Evolutionary conservation across 2,113 vertebrate species (phyloP), one percentile per base, ranked within the genome.

Genomic region (Silurus meridionalis): DNA sequence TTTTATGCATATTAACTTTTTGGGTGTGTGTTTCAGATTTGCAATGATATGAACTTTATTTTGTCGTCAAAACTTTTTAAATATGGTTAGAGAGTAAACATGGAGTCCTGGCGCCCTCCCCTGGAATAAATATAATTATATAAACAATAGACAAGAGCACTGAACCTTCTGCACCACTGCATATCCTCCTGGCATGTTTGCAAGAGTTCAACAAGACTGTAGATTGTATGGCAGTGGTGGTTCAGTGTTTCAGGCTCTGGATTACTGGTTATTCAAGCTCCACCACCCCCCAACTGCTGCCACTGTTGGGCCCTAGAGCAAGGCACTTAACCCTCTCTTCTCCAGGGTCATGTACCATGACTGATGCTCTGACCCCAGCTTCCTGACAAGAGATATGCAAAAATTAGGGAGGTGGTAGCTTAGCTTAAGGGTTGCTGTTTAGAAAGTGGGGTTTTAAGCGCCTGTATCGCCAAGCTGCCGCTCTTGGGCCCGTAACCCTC

Each of bases 11-110:
- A n/a, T 52, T 46, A 8, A 52, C 46, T 82, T 10, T 63, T 25
- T 52, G 23, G 66, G 3, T 4, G 10, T 13, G 55, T 64, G 25
- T 3, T 86, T 60, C 4, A 53, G 37, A n/a, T 57, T 8, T 85
- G 72, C 23, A 55, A 15, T 77, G 5, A 28, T 77, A 21, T 64
- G 28, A 5, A 75, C 17, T 52, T 52, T 63, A 25, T 72, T 2
- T 48, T 78, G 21, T 64, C 14, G 23, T 77, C 37, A 82, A 91
- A 89, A 90, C 82, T 91, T 91, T 71, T 94, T 93, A 84, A 92
- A 91, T 52, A 53, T 87, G 28, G 75, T 85, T 67, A 72, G 52
- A 17, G 50, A 84, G 74, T 90, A 83, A 82, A 85, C 46, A 83
- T 57, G 63, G 6, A 66, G 17, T 60, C 13, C 23, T 83, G 83